Percentiles rank a stretch among this genome's conserved stretches.
Conservation (phyloP, 2,888 invertebrate species). For the Nasonia oneida region DNA sequence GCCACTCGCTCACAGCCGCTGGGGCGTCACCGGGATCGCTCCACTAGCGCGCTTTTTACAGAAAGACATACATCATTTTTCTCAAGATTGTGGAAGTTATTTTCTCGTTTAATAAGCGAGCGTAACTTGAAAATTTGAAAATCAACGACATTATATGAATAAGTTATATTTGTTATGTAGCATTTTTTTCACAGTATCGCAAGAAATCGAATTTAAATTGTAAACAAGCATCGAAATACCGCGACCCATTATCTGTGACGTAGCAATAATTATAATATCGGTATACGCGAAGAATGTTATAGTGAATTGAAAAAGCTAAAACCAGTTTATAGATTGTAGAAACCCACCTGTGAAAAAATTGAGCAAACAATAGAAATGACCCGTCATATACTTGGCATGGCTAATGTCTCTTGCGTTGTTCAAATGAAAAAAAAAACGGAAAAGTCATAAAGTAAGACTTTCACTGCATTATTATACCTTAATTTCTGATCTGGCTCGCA, state of each 20-base stretch:
- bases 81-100: not conserved
- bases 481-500: not conserved
- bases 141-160: too few species aligned
- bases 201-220: too few species aligned
- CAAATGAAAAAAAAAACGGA: not conserved
- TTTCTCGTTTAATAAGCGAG: not conserved
- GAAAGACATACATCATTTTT: not conserved
- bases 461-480: conserved; percentile 1
- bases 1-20: not conserved
- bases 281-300: too few species aligned
- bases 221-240: too few species aligned
- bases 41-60: not conserved
- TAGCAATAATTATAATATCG: too few species aligned
- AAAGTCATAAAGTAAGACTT: conserved; percentile 4
- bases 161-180: too few species aligned
- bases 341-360: not conserved
- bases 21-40: not conserved
- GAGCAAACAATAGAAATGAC: not conserved
- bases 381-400: not conserved
- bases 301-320: too few species aligned
- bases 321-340: not conserved
- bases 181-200: too few species aligned
- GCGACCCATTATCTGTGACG: too few species aligned
- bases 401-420: not conserved
- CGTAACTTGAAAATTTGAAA: not conserved